These are phyloP conservation scores for Saturnia pavonia DNA, from an alignment of 2,888 invertebrate species.

Conservation along the genomic window DNA sequence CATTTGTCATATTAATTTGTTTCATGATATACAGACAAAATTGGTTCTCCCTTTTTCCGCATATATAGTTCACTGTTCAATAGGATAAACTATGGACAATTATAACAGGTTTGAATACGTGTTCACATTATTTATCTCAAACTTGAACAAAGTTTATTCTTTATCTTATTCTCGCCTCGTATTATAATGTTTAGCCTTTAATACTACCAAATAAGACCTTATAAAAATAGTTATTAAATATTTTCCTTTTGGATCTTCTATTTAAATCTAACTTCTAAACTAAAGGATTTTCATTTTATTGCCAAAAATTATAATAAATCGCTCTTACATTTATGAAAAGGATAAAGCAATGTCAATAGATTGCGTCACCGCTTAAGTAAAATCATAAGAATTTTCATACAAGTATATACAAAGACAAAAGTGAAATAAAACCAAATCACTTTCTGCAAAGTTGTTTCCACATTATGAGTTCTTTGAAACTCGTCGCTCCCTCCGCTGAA, in stretches of 20 bases:
- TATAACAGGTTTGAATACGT: too few relatives aligned
- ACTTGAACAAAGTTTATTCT: too few relatives aligned
- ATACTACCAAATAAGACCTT: too few relatives aligned
- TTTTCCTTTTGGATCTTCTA: not conserved
- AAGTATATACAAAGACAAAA: constrained; percentile 19
- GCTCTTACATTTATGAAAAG: not conserved
- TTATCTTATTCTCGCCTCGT: too few relatives aligned
- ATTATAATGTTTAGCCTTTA: too few relatives aligned
- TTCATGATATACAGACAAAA: too few relatives aligned
- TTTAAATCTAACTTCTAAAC: not conserved
- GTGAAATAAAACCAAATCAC: constrained; percentile 20
- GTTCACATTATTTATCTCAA: too few relatives aligned
- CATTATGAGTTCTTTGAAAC: constrained; percentile 19
- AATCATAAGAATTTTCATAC: not conserved
- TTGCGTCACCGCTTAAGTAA: not conserved
- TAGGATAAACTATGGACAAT: too few relatives aligned
- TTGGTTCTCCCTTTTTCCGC: too few relatives aligned
- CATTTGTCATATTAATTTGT: too few relatives aligned
- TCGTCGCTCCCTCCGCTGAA: not conserved
- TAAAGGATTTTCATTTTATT: not conserved
- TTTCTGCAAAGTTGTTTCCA: constrained; percentile 19
- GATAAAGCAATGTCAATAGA: not conserved
- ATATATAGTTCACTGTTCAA: too few relatives aligned
- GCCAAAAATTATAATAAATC: not conserved
- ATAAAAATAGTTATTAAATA: not conserved